Evolutionary conservation across 2,113 vertebrate genomes (phyloP), one percentile per base, ranked within the genome.

Genomic region (Melanocharis versteri): DNA sequence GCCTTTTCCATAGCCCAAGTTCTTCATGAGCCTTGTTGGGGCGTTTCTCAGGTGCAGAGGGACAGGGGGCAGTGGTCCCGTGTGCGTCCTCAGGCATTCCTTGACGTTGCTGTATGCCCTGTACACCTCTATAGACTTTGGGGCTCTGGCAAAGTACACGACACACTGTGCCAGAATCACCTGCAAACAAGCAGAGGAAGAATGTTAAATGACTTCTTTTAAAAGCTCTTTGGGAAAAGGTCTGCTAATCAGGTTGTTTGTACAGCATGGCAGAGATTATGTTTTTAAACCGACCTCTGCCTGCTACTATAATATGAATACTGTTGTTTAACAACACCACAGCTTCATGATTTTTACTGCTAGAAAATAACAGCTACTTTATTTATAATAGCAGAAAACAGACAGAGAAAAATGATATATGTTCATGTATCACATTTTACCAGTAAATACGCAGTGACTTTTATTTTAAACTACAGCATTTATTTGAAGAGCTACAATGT

Each of bases 151-250:
- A 90, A 99, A 96, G 85, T 99, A 99, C 66, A 99, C 97, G 1
- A 98, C 99, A 91, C 99, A 99, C 92, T 99, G 99, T 58, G 99
- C 99, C 35, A 99, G 97, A 92, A 99, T 99, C 75, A 99, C 99
- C 99, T 99, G 96, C 28, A 58, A 88, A 86, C 14, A 47, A 45
- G 73, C 91, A 83, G 19, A 86, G 60, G 48, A 42, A 17, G 9
- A 58, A 94, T 3, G 39, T 57, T 45, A 64, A 48, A 28, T 19
- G 1, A 22, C 22, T 61, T 50, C 9, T 64, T 83, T 57, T 8
- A 68, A 87, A 68, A 87, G 31, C 15, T 56, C 10, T 39, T 47
- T 33, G 45, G 31, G 24, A 58, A 76, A 91, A 45, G 6, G 23
- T 40, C 73, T 61, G 40, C 26, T 40, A 30, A 30, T 65, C 64